Evolutionary conservation across 2,888 invertebrate genomes (phyloP).

Genomic region (Ormyrus thymus): DNA sequence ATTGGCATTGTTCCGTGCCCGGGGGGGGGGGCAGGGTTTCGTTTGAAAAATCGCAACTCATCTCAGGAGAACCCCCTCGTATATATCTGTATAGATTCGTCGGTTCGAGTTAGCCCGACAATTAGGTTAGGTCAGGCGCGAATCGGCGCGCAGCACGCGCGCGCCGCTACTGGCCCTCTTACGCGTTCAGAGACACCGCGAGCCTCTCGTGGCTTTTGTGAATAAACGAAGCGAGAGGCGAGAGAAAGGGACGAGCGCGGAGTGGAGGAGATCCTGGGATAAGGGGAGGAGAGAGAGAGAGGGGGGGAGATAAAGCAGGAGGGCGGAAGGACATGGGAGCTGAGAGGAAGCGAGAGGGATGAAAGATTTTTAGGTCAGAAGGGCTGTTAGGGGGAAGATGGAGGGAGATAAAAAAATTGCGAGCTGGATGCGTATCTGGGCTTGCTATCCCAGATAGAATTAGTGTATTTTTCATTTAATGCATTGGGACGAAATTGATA

Average conservation of each 20-base stretch:
- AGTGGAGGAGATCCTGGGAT: background rate
- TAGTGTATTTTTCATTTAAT: conserved; percentile 2
- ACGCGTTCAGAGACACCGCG: background rate
- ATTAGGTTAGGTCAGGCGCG: conserved; percentile 37
- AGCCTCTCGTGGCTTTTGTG: conserved; percentile 33
- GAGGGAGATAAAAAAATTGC: conserved; percentile 3
- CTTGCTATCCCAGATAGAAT: background rate
- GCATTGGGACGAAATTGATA: background rate
- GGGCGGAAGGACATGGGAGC: too few relatives aligned
- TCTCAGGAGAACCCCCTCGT: too few relatives aligned
- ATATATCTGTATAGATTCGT: conserved; percentile 11
- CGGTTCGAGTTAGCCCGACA: conserved; percentile 22
- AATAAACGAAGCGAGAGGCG: conserved; percentile 30
- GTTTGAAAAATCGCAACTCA: conserved; percentile 2
- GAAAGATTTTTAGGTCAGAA: background rate
- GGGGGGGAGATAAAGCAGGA: background rate
- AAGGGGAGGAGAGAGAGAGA: background rate
- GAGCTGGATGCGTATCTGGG: background rate
- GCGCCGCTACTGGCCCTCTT: background rate
- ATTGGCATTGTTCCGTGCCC: background rate
- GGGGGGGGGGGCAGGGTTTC: background rate
- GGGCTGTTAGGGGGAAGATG: background rate
- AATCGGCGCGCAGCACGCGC: background rate
- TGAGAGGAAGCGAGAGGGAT: background rate
- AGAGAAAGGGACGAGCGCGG: conserved; percentile 1